Base-by-base conservation (phyloP, 1,140 invertebrate genomes). In the Calosoma granatense region DNA sequence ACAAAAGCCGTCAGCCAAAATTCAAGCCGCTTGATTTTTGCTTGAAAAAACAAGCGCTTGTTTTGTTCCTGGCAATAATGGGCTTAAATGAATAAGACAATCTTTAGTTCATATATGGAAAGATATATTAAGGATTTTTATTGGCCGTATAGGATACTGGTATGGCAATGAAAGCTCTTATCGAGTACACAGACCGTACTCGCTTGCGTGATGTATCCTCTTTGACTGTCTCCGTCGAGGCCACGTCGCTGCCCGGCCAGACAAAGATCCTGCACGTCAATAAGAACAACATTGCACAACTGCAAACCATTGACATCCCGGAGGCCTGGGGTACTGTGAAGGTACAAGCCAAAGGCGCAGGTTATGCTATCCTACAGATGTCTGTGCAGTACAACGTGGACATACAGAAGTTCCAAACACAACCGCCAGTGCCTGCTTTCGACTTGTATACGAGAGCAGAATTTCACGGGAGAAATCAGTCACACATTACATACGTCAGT, bases 311-410 rank as follows among this genome's bases (percentile, higher is more conserved):
- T 55, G 84, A 90, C 64, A 92, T 94, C 69, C 89, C 90, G 0
- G 83, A 90, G 70, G 91, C 92, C 53, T 97, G 88, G 86, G 94
- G 94, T 61, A 92, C 88, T 11, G 87, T 96, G 1, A 90, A 90
- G 70, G 86, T 96, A 0, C 83, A 90, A 65, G 92, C 89, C 0
- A 86, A 87, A 69, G 94, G 94, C 57, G 87, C 90, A 15, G 94
- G 94, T 19, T 90, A 89, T 70, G 93, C 93, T 1, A 87, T 95
- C 62, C 75, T 94, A 39, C 92, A 97, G 76, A 86, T 97, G 82
- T 86, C 88, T 51, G 90, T 94, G n/a, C 88, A 93, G 66, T 95
- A 96, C 70, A 94, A 96, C 75, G 92, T 97, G 21, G 93, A 97
- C 70, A 85, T 87, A 61, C 70, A 77, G n/a, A 81, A 81, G 66